A percentile compares a stretch with the other conserved stretches of the same genome.
Evolutionary conservation across 2,888 invertebrate species (phyloP).

Genomic region (Frankliniella fusca): DNA sequence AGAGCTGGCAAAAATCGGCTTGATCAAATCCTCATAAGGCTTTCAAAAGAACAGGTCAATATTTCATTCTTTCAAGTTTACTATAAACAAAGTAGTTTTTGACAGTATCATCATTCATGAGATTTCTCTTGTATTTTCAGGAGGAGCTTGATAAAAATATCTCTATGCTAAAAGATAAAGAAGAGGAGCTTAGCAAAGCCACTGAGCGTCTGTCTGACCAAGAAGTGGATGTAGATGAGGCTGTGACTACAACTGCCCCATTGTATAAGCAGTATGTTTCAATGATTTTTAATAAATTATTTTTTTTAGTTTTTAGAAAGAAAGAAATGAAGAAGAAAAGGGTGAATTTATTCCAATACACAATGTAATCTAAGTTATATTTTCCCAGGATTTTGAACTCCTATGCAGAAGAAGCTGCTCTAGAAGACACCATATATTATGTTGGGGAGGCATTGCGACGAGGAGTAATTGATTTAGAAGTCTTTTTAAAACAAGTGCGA

Average conservation of each 20-base stretch:
- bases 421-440: constrained; percentile 97
- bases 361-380: neutral
- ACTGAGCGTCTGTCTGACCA: constrained; percentile 71
- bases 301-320: constrained; percentile 28
- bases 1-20: constrained; percentile 77
- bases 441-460: constrained; percentile 91
- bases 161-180: constrained; percentile 76
- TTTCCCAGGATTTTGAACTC: constrained; percentile 73
- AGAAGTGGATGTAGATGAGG: constrained; percentile 91
- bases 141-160: constrained; percentile 80
- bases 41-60: constrained; percentile 66
- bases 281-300: constrained; percentile 29
- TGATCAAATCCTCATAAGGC: constrained; percentile 68
- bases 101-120: too few species aligned
- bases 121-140: constrained; percentile 46
- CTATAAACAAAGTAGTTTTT: too few species aligned
- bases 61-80: too few species aligned
- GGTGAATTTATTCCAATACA: too few species aligned
- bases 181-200: constrained; percentile 76
- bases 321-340: constrained; percentile 10
- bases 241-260: constrained; percentile 93
- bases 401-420: constrained; percentile 95
- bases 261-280: constrained; percentile 82
- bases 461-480: constrained; percentile 90
- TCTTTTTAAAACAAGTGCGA: constrained; percentile 94